Percentiles rank a stretch among this genome's conserved stretches.
Conservation (phyloP, 1,140 invertebrate species). For the Artemia franciscana region DNA sequence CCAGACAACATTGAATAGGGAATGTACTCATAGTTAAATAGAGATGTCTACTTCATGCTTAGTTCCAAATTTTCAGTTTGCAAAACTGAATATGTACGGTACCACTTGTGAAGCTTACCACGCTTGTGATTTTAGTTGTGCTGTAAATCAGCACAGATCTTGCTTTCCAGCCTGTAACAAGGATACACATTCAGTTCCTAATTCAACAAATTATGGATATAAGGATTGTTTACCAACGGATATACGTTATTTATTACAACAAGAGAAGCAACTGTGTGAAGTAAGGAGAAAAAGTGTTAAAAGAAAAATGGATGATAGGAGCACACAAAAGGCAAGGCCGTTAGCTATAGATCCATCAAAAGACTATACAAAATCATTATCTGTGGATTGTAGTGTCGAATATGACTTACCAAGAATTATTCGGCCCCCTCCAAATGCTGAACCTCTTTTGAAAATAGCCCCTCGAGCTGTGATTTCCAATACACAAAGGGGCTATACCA, state of each 20-base stretch:
- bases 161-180: not conserved
- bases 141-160: not conserved
- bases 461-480: not conserved
- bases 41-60: not conserved
- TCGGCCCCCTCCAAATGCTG: conserved; percentile 44
- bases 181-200: not conserved
- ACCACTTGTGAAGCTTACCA: not conserved
- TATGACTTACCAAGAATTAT: conserved; percentile 57
- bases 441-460: conserved; percentile 8
- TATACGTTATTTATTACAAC: not conserved
- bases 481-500: not conserved
- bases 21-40: too few species aligned
- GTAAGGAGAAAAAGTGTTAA: not conserved
- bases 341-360: conserved; percentile 8
- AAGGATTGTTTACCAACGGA: not conserved
- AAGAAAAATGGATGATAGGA: conserved; percentile 1
- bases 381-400: conserved; percentile 60
- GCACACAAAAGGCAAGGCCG: not conserved
- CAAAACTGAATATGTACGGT: not conserved
- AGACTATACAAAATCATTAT: conserved; percentile 49
- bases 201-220: not conserved
- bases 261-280: not conserved
- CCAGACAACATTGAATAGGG: too few species aligned
- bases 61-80: not conserved
- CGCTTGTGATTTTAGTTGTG: not conserved